Base-by-base conservation (phyloP, 1,140 invertebrate genomes). In the Geopemphigus sp. region DNA sequence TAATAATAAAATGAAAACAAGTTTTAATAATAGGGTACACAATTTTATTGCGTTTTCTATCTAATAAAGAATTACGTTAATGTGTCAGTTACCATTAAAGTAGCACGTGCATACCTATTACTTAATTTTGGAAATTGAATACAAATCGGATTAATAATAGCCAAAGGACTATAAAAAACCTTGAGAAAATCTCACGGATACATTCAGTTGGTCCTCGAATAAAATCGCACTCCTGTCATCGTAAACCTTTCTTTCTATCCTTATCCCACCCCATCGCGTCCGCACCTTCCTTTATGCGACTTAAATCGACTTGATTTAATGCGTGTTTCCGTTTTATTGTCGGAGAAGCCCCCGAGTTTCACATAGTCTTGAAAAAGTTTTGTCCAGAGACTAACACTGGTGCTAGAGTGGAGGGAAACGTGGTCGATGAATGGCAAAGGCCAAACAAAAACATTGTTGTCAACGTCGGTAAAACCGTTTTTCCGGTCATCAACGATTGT, bases 241-340 rank as follows among this genome's bases (percentile, higher is more conserved):
- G 68, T 72, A 72, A 54, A 53, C 50, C 50, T 72, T 24, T 50
- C 50, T 14, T n/a, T 1, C 26, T 6, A 11, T 19, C 17, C 10
- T n/a, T 72, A 12, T 17, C 54, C 12, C n/a, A n/a, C n/a, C n/a
- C n/a, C n/a, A n/a, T n/a, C n/a, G n/a, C n/a, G n/a, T n/a, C n/a
- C n/a, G n/a, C n/a, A n/a, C 15, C 45, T 50, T 47, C 45, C 22
- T 47, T 72, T 72, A 72, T 54, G 47, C 26, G 47, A 72, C 68
- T 72, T 72, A 72, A 72, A 72, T 72, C 68, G 68, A 72, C 68
- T 72, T 54, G 68, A 72, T 72, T 72, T 54, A 72, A 72, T 72
- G 68, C 68, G 17, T 24, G 50, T 72, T 72, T 72, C 68, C 68
- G 68, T 72, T 72, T 72, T 72, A 72, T 72, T 72, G 68, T 72